These are phyloP conservation scores for Charanyca ferruginea DNA, from an alignment of 2,888 invertebrate genomes.

Conservation along the genomic window DNA sequence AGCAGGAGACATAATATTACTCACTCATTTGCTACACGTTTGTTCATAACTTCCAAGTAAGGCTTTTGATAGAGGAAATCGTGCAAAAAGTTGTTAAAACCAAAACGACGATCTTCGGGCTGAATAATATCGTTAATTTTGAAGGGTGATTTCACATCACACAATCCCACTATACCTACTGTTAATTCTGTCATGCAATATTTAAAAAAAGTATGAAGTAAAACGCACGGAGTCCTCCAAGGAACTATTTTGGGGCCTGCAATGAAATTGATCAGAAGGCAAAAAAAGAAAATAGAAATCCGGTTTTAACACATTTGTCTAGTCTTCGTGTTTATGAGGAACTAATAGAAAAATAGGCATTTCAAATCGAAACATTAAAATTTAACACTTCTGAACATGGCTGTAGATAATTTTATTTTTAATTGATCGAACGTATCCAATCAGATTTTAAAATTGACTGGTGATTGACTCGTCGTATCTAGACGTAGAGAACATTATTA, in stretches of 20 bases:
- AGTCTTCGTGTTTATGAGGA: slow-evolving; percentile 17
- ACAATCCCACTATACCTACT: too few species aligned
- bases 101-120: background rate
- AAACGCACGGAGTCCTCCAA: background rate
- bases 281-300: slow-evolving; percentile 18
- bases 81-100: background rate
- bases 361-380: slow-evolving; percentile 40
- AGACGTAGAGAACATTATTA: background rate
- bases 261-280: background rate
- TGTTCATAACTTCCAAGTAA: slow-evolving; percentile 3
- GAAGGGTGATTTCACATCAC: background rate
- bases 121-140: background rate
- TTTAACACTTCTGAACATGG: slow-evolving; percentile 39
- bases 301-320: slow-evolving; percentile 1
- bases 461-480: slow-evolving; percentile 11
- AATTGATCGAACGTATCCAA: slow-evolving; percentile 39
- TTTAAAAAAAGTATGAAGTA: background rate
- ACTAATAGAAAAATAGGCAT: slow-evolving; percentile 44
- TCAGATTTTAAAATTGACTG: slow-evolving; percentile 23
- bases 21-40: background rate
- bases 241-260: slow-evolving; percentile 19
- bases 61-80: slow-evolving; percentile 8
- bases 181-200: background rate
- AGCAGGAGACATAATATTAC: background rate
- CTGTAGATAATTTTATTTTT: slow-evolving; percentile 44